phyloP scores from a whole-genome alignment of 2,888 invertebrate genomes.

The Loripinus fragilis region DNA sequence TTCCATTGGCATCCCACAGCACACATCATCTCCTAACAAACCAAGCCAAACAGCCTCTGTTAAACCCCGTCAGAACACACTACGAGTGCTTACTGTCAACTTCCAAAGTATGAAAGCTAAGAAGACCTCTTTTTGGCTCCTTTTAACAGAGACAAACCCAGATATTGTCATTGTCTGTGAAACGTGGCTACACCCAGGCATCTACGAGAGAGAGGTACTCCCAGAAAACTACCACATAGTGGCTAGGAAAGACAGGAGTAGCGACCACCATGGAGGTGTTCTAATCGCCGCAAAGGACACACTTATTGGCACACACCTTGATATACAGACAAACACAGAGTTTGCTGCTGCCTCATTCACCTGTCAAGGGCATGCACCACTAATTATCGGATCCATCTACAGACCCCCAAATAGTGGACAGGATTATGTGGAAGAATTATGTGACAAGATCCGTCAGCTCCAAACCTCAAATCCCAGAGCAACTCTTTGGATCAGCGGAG shows the following conservation, averaged over 20 bases:
- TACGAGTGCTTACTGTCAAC: slow-evolving; percentile 15
- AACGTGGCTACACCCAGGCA: slow-evolving; percentile 36
- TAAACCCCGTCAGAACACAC: no score
- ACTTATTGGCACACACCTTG: slow-evolving; percentile 13
- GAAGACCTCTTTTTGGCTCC: background rate
- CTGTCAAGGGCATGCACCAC: slow-evolving; percentile 19
- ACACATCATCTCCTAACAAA: slow-evolving; percentile 27
- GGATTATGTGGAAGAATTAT: slow-evolving; percentile 23
- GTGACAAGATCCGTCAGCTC: background rate
- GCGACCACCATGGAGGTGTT: slow-evolving; percentile 32
- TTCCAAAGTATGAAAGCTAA: slow-evolving; percentile 23
- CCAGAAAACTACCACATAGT: slow-evolving; percentile 25
- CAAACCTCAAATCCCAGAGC: background rate
- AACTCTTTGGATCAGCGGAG: slow-evolving; percentile 12
- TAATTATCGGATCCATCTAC: slow-evolving; percentile 18
- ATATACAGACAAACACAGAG: slow-evolving; percentile 25
- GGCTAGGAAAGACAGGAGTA: slow-evolving; percentile 16
- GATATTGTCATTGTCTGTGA: slow-evolving; percentile 21
- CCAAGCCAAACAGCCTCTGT: no score
- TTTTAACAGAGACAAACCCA: slow-evolving; percentile 3
- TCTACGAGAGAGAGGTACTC: slow-evolving; percentile 27
- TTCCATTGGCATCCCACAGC: slow-evolving; percentile 28
- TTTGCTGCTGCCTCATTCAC: slow-evolving; percentile 26
- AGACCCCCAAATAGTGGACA: slow-evolving; percentile 19
- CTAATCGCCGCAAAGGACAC: slow-evolving; percentile 19